A percentile compares a stretch with the other conserved stretches of the same genome.
These are phyloP conservation scores for Gastrophysa polygoni DNA, from an alignment of 2,888 invertebrate species.

Conservation along the genomic window DNA sequence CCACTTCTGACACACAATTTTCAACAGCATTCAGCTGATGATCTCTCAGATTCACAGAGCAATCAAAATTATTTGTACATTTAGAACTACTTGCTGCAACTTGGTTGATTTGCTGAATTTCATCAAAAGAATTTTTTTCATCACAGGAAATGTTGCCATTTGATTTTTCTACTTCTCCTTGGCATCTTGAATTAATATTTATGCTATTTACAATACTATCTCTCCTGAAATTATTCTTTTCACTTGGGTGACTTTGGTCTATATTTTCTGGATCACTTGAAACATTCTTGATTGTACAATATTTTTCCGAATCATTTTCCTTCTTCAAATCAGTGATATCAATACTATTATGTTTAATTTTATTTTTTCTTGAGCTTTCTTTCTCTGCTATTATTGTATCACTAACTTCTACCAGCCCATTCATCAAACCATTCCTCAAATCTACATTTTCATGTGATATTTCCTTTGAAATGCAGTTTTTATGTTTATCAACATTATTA, in stretches of 20 bases:
- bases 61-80: background rate
- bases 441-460: conserved; percentile 27
- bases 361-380: conserved; percentile 39
- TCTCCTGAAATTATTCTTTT: conserved; percentile 32
- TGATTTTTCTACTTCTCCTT: conserved; percentile 40
- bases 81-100: conserved; percentile 20
- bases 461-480: conserved; percentile 37
- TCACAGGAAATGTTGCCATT: conserved; percentile 46
- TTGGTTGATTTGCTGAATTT: conserved; percentile 23
- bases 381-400: conserved; percentile 23
- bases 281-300: conserved; percentile 23
- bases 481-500: conserved; percentile 34
- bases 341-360: conserved; percentile 35
- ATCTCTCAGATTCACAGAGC: background rate
- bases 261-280: conserved; percentile 18
- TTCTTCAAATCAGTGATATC: conserved; percentile 31
- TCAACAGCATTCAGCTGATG: background rate
- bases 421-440: conserved; percentile 42
- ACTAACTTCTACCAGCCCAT: conserved; percentile 39
- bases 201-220: conserved; percentile 38
- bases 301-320: conserved; percentile 25
- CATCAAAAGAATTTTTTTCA: conserved; percentile 27
- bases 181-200: conserved; percentile 39
- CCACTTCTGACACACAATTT: conserved; percentile 21
- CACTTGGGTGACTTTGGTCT: conserved; percentile 39